These are phyloP conservation scores for Macropus fuliginosus DNA, from an alignment of 2,797 vertebrate species.

Conservation along the genomic window DNA sequence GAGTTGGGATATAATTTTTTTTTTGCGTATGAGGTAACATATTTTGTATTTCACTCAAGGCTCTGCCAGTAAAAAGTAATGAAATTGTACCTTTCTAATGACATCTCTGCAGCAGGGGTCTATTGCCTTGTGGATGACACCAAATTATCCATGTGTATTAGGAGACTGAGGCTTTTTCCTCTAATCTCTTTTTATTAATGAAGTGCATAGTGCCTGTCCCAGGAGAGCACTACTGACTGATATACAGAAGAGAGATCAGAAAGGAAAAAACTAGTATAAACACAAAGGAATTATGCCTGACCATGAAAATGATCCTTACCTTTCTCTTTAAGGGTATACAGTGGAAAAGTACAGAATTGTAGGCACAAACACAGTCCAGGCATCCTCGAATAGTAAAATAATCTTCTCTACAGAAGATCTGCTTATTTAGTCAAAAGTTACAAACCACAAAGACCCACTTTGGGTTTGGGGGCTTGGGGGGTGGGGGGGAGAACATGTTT, in stretches of 20 bases:
- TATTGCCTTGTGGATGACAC: slow-evolving; percentile 76
- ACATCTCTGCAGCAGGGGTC: slow-evolving; percentile 71
- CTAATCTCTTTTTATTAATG: slow-evolving; percentile 73
- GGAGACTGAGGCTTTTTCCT: slow-evolving; percentile 66
- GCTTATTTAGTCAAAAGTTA: slow-evolving; percentile 5
- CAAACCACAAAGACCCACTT: neutral
- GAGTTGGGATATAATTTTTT: slow-evolving; percentile 52
- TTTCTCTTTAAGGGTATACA: slow-evolving; percentile 30
- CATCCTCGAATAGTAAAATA: neutral
- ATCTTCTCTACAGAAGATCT: neutral
- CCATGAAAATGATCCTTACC: slow-evolving; percentile 33
- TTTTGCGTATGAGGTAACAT: slow-evolving; percentile 76
- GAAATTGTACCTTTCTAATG: slow-evolving; percentile 79
- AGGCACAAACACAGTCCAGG: slow-evolving; percentile 4
- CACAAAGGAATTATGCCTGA: slow-evolving; percentile 66
- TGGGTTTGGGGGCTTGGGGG: neutral
- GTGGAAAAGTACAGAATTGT: neutral
- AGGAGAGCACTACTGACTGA: slow-evolving; percentile 58
- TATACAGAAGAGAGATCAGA: slow-evolving; percentile 62
- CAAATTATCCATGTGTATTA: slow-evolving; percentile 72
- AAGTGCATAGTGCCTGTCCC: slow-evolving; percentile 57
- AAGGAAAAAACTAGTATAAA: slow-evolving; percentile 49
- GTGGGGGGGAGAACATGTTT: neutral
- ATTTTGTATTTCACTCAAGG: slow-evolving; percentile 79
- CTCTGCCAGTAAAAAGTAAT: slow-evolving; percentile 77